Evolutionary conservation across 1,140 invertebrate species (phyloP).

Genomic region (Lasioglossum albipes): DNA sequence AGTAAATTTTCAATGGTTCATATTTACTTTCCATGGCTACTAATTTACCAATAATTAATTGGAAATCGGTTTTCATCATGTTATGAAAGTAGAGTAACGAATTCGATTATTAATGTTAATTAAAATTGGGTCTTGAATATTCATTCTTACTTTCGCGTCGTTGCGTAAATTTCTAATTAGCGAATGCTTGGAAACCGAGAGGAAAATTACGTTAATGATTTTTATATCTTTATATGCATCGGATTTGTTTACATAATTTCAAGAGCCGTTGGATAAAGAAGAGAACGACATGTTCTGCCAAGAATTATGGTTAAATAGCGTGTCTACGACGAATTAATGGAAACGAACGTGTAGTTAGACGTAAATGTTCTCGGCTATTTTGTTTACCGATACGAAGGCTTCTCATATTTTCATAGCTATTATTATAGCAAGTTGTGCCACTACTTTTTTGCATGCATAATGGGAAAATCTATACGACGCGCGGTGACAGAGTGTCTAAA

Average conservation of each 20-base stretch:
- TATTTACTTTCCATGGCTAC: too few relatives aligned
- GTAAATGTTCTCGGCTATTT: conserved; percentile 9
- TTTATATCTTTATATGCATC: not conserved
- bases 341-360: conserved; percentile 13
- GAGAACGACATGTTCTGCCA: not conserved
- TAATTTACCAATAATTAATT: too few relatives aligned
- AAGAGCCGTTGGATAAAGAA: too few relatives aligned
- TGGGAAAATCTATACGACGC: conserved; percentile 9
- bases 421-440: conserved; percentile 2
- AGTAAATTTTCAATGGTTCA: too few relatives aligned
- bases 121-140: too few relatives aligned
- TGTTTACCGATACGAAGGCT: conserved; percentile 13
- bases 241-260: not conserved
- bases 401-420: not conserved
- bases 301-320: conserved; percentile 21
- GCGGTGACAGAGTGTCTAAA: not conserved
- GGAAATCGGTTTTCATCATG: too few relatives aligned
- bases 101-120: too few relatives aligned
- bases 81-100: too few relatives aligned
- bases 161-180: too few relatives aligned
- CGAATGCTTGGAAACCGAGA: too few relatives aligned
- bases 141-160: too few relatives aligned
- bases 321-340: conserved; percentile 15
- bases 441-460: conserved; percentile 7
- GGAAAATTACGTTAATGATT: not conserved